These are phyloP conservation scores for Aphrocallistes beatrix DNA, from an alignment of 37 sponge, comb jelly and placozoan genomes.

Conservation along the genomic window DNA sequence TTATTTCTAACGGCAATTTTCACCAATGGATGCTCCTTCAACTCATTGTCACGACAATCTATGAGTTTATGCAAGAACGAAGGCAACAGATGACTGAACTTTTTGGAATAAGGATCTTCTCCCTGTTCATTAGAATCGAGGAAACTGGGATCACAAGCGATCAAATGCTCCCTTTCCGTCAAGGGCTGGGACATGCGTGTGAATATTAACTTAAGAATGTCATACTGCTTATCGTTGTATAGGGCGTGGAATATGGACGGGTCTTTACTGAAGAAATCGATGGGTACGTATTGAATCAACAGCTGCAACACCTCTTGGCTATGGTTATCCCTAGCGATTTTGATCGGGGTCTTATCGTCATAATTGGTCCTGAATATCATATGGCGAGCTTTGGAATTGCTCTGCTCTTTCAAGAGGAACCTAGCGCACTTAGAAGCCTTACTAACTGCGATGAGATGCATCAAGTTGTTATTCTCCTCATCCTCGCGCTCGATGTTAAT, in stretches of 20 bases:
- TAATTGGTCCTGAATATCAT: not conserved
- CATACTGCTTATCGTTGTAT: conserved; percentile 8
- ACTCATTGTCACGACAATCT: not conserved
- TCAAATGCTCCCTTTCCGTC: not conserved
- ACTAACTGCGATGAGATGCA: not conserved
- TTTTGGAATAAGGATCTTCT: not conserved
- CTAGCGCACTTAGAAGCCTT: not conserved
- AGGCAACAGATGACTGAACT: not conserved
- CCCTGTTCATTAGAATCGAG: not conserved
- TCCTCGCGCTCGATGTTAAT: conserved; percentile 5
- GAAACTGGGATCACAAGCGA: not conserved
- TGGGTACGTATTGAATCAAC: not conserved
- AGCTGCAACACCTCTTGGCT: not conserved
- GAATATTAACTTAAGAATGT: not conserved
- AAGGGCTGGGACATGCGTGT: not conserved
- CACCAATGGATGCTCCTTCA: not conserved
- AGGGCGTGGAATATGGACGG: conserved; percentile 13
- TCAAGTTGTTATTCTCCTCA: conserved; percentile 6
- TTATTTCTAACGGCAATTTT: not conserved
- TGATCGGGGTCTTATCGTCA: not conserved
- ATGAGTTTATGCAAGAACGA: conserved; percentile 5
- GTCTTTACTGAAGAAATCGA: not conserved
- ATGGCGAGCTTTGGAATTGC: not conserved
- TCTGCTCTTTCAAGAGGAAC: not conserved
- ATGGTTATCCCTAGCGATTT: not conserved